Evolutionary conservation across 2,113 vertebrate species (phyloP).

Genomic region (Panthera uncia): DNA sequence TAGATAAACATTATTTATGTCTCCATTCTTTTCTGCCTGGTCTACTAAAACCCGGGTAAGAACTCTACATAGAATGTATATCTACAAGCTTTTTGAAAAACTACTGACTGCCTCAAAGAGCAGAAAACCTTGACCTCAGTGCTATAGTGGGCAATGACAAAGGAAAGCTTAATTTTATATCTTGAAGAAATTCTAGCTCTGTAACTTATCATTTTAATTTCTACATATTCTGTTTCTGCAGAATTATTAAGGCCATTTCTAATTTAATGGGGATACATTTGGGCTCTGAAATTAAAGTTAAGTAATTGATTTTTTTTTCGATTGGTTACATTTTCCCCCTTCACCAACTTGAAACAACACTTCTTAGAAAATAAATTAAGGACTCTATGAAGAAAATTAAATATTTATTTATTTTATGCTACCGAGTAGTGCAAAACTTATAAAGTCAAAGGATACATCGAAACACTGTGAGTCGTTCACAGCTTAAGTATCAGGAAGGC

Average conservation of each 20-base stretch:
- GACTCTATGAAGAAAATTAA: background rate
- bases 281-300: background rate
- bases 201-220: background rate
- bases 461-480: background rate
- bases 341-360: background rate
- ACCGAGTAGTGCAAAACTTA: background rate
- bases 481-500: background rate
- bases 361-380: background rate
- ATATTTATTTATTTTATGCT: background rate
- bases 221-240: background rate
- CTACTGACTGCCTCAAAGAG: rapidly evolving
- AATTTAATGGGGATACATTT: background rate
- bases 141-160: background rate
- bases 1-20: background rate
- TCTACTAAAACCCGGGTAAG: background rate
- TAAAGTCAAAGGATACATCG: background rate
- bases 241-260: background rate
- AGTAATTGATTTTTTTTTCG: background rate
- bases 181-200: background rate
- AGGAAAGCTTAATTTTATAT: background rate
- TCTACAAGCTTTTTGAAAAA: background rate
- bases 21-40: background rate
- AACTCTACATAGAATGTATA: background rate
- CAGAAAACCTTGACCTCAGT: background rate
- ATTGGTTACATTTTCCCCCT: background rate